Evolutionary conservation across 2,797 vertebrate species (phyloP).

Genomic region (Peromyscus attwateri): DNA sequence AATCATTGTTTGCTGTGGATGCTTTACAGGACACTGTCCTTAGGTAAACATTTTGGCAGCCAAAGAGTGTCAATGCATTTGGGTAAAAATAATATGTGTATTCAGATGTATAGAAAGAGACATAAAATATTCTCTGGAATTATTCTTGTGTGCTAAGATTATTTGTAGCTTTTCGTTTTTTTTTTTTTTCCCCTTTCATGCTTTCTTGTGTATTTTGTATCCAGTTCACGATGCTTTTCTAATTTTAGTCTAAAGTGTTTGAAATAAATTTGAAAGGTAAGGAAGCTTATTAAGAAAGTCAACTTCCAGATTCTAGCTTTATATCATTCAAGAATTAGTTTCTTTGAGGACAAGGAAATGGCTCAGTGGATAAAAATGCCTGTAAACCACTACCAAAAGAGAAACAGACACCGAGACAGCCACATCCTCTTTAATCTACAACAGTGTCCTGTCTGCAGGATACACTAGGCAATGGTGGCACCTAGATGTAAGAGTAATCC

Average conservation of each 20-base stretch:
- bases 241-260: not conserved
- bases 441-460: not conserved
- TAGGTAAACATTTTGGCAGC: not conserved
- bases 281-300: not conserved
- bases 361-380: not conserved
- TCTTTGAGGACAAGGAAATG: not conserved
- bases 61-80: not conserved
- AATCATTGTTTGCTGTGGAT: not conserved
- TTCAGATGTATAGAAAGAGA: not conserved
- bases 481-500: not conserved
- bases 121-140: constrained; percentile 14
- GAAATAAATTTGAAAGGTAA: constrained; percentile 14
- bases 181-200: not conserved
- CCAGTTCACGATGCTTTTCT: not conserved
- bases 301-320: not conserved
- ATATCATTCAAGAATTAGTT: not conserved
- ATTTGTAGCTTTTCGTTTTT: not conserved
- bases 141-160: not conserved
- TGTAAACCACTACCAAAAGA: not conserved
- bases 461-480: not conserved
- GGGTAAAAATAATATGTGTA: not conserved
- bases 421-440: not conserved
- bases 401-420: too few relatives aligned
- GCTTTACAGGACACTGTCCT: not conserved
- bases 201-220: not conserved